These are phyloP conservation scores for Aurelia aurita complex sp. Pacific DNA, from an alignment of 30 jellyfish, hydroid and myxozoan genomes.

Conservation along the genomic window DNA sequence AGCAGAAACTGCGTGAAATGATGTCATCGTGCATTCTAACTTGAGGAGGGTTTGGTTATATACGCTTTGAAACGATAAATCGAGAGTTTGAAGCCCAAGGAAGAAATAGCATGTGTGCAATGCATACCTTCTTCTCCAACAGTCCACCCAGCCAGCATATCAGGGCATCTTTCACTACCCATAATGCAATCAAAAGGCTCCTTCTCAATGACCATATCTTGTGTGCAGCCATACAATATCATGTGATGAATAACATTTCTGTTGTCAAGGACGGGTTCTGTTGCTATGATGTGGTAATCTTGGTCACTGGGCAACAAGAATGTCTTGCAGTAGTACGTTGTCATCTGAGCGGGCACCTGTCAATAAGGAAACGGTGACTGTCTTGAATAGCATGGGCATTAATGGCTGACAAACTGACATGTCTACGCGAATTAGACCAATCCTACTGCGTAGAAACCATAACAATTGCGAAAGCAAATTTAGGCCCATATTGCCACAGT, in stretches of 20 bases:
- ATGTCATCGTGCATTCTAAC: too few relatives aligned
- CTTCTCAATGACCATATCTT: conserved; percentile 27
- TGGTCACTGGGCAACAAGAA: conserved; percentile 55
- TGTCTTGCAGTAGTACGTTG: conserved; percentile 58
- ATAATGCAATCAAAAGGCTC: conserved; percentile 52
- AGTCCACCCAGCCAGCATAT: conserved; percentile 59
- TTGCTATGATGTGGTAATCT: conserved; percentile 64
- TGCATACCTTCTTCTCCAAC: conserved; percentile 64
- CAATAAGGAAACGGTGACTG: background rate
- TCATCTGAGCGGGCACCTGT: conserved; percentile 58
- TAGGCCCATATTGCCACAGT: too few relatives aligned
- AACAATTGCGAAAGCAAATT: too few relatives aligned
- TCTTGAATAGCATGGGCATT: too few relatives aligned
- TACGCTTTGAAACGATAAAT: too few relatives aligned
- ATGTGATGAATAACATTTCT: conserved; percentile 67
- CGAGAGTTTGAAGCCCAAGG: too few relatives aligned
- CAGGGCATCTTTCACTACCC: conserved; percentile 59
- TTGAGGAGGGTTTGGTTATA: too few relatives aligned
- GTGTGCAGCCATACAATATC: conserved; percentile 58
- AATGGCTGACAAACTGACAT: too few relatives aligned
- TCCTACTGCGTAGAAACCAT: too few relatives aligned
- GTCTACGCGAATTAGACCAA: too few relatives aligned
- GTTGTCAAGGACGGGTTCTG: conserved; percentile 61
- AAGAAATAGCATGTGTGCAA: background rate
- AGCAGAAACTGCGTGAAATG: too few relatives aligned